phyloP scores from a whole-genome alignment of 2,888 invertebrate species.

The Emmelina monodactyla region DNA sequence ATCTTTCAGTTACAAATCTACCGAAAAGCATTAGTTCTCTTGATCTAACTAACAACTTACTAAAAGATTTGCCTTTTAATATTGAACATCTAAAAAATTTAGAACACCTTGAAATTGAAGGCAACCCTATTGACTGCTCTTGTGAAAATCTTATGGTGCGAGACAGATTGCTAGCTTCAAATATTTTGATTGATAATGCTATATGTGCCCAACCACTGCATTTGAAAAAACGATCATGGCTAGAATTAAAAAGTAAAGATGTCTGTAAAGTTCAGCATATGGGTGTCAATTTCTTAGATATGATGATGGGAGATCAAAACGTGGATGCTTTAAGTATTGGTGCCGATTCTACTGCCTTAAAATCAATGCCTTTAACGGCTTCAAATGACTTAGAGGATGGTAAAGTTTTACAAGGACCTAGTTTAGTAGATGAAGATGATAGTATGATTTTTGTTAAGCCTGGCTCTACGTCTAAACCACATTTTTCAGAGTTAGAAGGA shows the following conservation, averaged over 20 bases:
- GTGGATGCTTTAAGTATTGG: constrained; percentile 42
- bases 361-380: constrained; percentile 40
- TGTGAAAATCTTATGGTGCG: constrained; percentile 72
- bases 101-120: constrained; percentile 70
- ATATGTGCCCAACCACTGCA: constrained; percentile 63
- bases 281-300: constrained; percentile 48
- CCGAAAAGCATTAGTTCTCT: constrained; percentile 68
- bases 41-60: constrained; percentile 69
- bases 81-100: constrained; percentile 62
- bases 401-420: constrained; percentile 35
- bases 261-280: constrained; percentile 53
- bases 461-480: constrained; percentile 24
- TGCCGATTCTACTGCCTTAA: constrained; percentile 41
- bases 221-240: constrained; percentile 60
- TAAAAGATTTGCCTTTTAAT: constrained; percentile 68
- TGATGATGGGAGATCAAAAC: constrained; percentile 72
- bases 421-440: constrained; percentile 42
- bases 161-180: constrained; percentile 63
- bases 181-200: constrained; percentile 62
- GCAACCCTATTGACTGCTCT: constrained; percentile 75
- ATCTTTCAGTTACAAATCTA: constrained; percentile 58
- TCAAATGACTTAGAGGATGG: constrained; percentile 48
- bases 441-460: constrained; percentile 41
- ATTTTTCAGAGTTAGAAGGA: constrained; percentile 36
- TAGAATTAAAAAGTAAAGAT: constrained; percentile 64